Percentiles rank a stretch among this genome's conserved stretches.
phyloP scores from a whole-genome alignment of 2,113 vertebrate species.

The Bolborhynchus lineola region DNA sequence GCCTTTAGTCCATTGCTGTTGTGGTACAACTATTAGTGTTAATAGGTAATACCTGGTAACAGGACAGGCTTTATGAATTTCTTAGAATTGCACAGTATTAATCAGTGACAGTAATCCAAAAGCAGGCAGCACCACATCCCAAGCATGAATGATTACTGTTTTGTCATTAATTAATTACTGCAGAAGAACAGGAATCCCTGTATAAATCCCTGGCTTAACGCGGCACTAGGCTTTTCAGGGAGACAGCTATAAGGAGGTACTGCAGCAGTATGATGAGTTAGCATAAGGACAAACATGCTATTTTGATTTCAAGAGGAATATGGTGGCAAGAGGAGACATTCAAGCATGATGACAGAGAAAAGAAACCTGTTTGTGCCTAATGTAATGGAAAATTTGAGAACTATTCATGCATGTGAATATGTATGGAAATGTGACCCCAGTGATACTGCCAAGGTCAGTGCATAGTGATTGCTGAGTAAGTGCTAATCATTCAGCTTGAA shows the following conservation, averaged over 20 bases:
- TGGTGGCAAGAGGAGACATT: neutral
- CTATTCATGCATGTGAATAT: conserved; percentile 21
- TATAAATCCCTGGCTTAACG: neutral
- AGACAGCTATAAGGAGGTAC: neutral
- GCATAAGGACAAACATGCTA: neutral
- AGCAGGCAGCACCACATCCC: neutral
- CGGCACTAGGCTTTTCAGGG: neutral
- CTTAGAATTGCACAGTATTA: neutral
- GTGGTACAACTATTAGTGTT: neutral
- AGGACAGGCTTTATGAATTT: neutral
- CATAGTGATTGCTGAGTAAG: conserved; percentile 40
- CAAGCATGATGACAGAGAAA: neutral
- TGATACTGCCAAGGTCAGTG: conserved; percentile 7
- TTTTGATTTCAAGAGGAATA: conserved; percentile 3
- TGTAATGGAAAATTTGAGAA: conserved; percentile 45
- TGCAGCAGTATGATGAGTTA: neutral
- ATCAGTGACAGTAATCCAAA: neutral
- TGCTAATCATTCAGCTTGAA: conserved; percentile 35
- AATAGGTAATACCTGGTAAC: neutral
- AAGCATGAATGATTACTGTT: neutral
- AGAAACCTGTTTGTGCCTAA: conserved; percentile 18
- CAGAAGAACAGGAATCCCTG: neutral
- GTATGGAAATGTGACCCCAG: conserved; percentile 1
- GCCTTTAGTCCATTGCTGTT: neutral
- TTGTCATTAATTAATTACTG: neutral